Evolutionary conservation across 2,888 invertebrate genomes (phyloP), one percentile per base, ranked within the genome.

Genomic region (Tethea ocularis): DNA sequence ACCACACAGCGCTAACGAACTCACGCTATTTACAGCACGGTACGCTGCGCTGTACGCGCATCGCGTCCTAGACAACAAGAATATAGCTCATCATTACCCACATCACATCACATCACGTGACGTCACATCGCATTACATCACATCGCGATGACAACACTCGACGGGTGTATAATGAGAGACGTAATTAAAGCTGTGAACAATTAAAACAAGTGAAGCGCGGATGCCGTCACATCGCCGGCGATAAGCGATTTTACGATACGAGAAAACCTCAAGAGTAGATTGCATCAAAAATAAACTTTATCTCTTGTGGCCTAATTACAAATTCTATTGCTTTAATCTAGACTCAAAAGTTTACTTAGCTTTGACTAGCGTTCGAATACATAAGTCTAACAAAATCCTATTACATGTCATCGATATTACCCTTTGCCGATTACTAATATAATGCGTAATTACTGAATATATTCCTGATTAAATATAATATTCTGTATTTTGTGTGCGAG

Each of bases 181-280:
- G 46, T 46, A 46, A 46, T 46, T 17, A 46, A 46, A 20, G 46
- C 20, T 46, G 46, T 46, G 46, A 46, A 46, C 46, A 46, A 46
- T 46, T 46, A 46, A 46, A 46, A 46, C 46, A 46, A 46, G 17
- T 20, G 17, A 46, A 46, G 1, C 17, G 11, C 17, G 10, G 6
- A 20, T 10, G 20, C 20, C 20, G 8, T 46, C 46, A 17, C 46
- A n/a, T 10, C 46, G 7, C 46, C 8, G 7, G 46, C 46, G 46
- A 46, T 1, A 20, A 46, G 46, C 8, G 46, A 46, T 20, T 41
- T 1, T 38, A 36, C 36, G 10, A 3, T 36, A 13, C 11, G 36
- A 36, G 10, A 33, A 11, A 36, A 26, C 7, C 26, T 26, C 26
- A 26, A 26, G 3, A 26, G 26, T 26, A 26, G 26, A 26, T 26